Base-by-base conservation (phyloP, 2,797 vertebrate genomes). In the Perodicticus potto region DNA sequence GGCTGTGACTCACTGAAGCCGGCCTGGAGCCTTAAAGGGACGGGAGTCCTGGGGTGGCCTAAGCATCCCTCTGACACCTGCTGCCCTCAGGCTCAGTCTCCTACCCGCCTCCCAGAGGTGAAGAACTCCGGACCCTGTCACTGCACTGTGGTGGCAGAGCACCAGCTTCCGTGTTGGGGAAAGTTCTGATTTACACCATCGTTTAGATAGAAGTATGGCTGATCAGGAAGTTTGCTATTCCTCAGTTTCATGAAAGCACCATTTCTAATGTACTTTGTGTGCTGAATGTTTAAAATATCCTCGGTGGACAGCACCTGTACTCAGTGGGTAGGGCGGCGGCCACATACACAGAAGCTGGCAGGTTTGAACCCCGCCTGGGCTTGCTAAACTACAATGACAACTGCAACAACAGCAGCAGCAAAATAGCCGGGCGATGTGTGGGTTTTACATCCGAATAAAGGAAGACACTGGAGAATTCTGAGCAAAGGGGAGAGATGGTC, bases 21-120 rank as follows among this genome's bases (percentile, higher is more conserved):
- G 43, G 19, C 14, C 72, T 14, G 67, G n/a, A 70, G 3, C 16
- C 92, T 97, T 92, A 95, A 74, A 92, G 86, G n/a, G 69, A 65
- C 72, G 95, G 85, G 70, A n/a, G 23, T 13, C 27, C 22, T 12
- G 49, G 14, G 45, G 1, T 27, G 9, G 19, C 34, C 23, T 65
- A 14, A 10, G 29, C 17, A 17, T 14, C 34, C 19, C 22, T 55
- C 7, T 19, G 23, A 0, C 0, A 6, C 8, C 45, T 81, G 7
- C 23, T 17, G 25, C 25, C 45, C 37, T n/a, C 10, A 0, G 6
- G n/a, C 12, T 32, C 32, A n/a, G 14, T 83, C 25, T 61, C 37
- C 37, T 84, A 32, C 7, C 11, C 10, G 2, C 14, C 49, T 77
- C 43, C 29, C 5, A 16, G 4, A 14, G 8, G 19, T 55, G 32